These are phyloP conservation scores for Acrossocheilus wenchowensis DNA, from an alignment of 2,797 vertebrate genomes.

Conservation along the genomic window DNA sequence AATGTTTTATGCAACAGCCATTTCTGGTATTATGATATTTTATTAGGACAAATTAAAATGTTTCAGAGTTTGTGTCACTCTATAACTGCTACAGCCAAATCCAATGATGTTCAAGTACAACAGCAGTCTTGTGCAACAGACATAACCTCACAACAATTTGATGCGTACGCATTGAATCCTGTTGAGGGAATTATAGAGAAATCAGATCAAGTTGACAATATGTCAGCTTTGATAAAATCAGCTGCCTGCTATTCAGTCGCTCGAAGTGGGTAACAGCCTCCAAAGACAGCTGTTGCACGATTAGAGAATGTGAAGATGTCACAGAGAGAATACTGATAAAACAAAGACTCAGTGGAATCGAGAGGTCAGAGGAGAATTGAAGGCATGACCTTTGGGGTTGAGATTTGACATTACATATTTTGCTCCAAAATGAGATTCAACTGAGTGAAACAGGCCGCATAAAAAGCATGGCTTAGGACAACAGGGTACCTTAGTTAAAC, in stretches of 20 bases:
- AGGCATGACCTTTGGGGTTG: conserved; percentile 1
- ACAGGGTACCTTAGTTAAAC: not conserved
- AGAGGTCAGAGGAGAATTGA: conserved; percentile 17
- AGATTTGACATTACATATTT: not conserved
- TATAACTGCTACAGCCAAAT: conserved; percentile 11
- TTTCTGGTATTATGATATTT: not conserved
- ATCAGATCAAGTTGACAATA: conserved; percentile 37
- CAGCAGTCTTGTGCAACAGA: conserved; percentile 45
- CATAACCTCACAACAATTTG: conserved; percentile 37
- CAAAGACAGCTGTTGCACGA: conserved; percentile 7
- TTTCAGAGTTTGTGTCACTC: not conserved
- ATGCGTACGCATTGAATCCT: not conserved
- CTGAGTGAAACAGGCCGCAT: not conserved
- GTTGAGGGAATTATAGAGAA: conserved; percentile 24
- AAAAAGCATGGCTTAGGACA: not conserved
- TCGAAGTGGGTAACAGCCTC: conserved; percentile 7
- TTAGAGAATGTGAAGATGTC: conserved; percentile 10
- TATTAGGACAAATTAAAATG: not conserved
- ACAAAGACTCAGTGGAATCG: not conserved
- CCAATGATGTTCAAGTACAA: conserved; percentile 5
- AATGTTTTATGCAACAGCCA: not conserved
- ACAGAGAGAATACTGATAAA: not conserved
- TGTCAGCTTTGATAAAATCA: conserved; percentile 46
- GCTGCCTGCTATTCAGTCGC: not conserved
- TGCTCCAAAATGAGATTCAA: not conserved